Conservation (phyloP, 2,797 vertebrate genomes). For the Myotis planiceps region DNA sequence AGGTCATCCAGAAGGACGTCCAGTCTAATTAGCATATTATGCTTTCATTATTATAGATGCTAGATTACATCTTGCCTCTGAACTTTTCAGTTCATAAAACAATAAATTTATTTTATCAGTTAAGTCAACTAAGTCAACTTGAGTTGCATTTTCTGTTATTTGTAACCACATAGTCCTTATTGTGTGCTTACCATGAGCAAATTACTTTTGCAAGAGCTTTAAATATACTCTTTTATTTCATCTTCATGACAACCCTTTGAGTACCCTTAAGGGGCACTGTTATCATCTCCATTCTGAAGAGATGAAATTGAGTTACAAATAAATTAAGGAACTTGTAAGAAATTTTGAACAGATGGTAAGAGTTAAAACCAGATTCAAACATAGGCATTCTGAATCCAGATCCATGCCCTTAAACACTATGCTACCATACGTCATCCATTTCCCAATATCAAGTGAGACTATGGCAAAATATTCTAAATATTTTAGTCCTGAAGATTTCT, state of each 20-base stretch:
- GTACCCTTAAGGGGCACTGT: neutral
- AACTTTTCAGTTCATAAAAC: neutral
- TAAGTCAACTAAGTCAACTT: neutral
- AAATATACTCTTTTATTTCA: slow-evolving; percentile 15
- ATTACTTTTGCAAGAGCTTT: neutral
- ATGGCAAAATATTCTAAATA: neutral
- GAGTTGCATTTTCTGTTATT: neutral
- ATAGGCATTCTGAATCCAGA: neutral
- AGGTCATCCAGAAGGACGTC: too few relatives aligned
- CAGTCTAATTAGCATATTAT: too few relatives aligned
- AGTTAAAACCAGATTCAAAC: slow-evolving; percentile 18
- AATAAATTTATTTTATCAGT: neutral
- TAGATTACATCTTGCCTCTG: neutral
- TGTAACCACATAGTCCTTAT: neutral
- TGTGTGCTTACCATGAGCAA: neutral
- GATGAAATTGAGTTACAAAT: slow-evolving; percentile 14
- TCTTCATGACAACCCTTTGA: neutral
- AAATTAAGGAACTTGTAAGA: slow-evolving; percentile 4
- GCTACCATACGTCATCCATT: neutral
- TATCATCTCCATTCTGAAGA: neutral
- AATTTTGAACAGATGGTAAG: neutral
- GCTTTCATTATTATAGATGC: neutral
- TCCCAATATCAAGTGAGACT: neutral
- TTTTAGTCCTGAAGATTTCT: neutral
- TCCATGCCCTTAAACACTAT: neutral